Base-by-base conservation (phyloP, 2,797 vertebrate genomes). In the Tadarida brasiliensis region DNA sequence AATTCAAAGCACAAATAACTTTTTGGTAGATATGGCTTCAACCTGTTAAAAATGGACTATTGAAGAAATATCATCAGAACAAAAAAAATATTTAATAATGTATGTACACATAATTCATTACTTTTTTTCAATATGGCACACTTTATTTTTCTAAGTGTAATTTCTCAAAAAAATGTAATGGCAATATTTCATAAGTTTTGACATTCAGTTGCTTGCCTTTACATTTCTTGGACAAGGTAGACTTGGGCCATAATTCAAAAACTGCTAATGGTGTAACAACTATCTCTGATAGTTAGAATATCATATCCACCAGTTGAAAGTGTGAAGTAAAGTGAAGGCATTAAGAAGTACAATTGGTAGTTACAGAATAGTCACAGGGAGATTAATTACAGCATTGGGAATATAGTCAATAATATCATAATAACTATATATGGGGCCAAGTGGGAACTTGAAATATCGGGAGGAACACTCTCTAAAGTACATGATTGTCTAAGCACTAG, bases 241-340 rank as follows among this genome's bases (percentile, higher is more conserved):
- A 33, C 47, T 61, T 11, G 12, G 20, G 20, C n/a, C 67, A 19
- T 47, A 33, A 61, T 59, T 92, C 35, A 88, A 49, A 92, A 63
- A 4, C 3, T 16, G 2, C 20, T 8, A 49, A 44, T 12, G 17
- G 2, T 0, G 2, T 7, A 47, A 15, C 16, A 63, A 12, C n/a
- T 30, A 7, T 28, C 11, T 77, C 8, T 65, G 10, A 74, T 33
- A 78, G 49, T 15, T 73, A 73, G 7, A 4, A 2, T 68, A 49
- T 51, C 15, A 2, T 61, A 63, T 19, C 16, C 28, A 22, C 3
- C 14, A 73, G 39, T 33, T 70, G 33, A 68, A 84, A 80, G 56
- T 71, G 15, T 26, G 4, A 47, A n/a, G 30, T n/a, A 68, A 35
- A 33, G 67, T 35, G 65, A 35, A 68, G 19, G 19, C 67, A 22